These are phyloP conservation scores for Parauchenoglanis ngamensis DNA, from an alignment of 2,797 vertebrate species.

Conservation along the genomic window DNA sequence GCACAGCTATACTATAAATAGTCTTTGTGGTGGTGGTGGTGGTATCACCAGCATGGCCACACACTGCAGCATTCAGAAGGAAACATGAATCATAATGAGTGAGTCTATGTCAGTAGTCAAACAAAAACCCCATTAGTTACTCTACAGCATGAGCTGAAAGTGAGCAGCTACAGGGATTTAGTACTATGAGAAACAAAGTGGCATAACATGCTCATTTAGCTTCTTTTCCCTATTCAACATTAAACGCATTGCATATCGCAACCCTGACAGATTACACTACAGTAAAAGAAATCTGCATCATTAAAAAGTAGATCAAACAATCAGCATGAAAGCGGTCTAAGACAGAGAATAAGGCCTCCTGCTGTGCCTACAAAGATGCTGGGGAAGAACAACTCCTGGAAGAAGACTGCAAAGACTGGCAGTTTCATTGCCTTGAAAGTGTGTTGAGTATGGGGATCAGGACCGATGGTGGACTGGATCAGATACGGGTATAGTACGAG, in stretches of 20 bases:
- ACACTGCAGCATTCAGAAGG: not conserved
- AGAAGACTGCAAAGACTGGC: not conserved
- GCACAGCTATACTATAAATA: not conserved
- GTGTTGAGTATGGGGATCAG: not conserved
- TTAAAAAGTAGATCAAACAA: constrained; percentile 27
- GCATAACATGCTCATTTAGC: not conserved
- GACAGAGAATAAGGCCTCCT: not conserved
- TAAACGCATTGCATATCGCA: not conserved
- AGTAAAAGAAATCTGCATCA: not conserved
- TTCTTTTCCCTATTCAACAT: not conserved
- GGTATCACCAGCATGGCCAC: not conserved
- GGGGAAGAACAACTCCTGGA: not conserved
- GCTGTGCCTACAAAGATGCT: not conserved
- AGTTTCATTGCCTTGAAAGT: not conserved
- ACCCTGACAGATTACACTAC: not conserved
- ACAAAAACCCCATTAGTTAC: not conserved
- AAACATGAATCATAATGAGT: not conserved
- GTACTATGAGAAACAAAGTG: not conserved
- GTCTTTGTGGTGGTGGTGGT: not conserved
- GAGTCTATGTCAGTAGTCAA: not conserved
- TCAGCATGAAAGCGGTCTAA: not conserved
- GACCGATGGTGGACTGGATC: not conserved
- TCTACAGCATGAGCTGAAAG: not conserved
- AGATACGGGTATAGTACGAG: too few species aligned
- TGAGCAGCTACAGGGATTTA: not conserved